Evolutionary conservation across 1,140 invertebrate genomes (phyloP).

Genomic region (Eriosoma lanigerum): DNA sequence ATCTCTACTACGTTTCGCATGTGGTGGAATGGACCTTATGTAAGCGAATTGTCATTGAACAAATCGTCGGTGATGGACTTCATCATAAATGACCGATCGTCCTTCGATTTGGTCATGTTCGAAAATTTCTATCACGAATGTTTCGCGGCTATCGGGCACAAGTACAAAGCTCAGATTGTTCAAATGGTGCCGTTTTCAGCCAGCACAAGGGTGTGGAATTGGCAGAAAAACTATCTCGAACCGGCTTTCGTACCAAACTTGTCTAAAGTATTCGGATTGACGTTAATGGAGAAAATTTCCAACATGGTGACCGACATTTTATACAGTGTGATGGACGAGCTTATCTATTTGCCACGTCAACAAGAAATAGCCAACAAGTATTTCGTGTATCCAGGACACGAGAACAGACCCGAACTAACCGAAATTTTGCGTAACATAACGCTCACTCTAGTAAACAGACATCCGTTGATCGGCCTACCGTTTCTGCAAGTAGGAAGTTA

Average conservation of each 20-base stretch:
- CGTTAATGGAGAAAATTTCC: background rate
- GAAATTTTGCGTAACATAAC: slow-evolving; percentile 54
- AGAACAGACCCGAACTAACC: slow-evolving; percentile 52
- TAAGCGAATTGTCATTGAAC: background rate
- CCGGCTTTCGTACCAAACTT: slow-evolving; percentile 42
- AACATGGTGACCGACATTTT: background rate
- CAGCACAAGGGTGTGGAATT: slow-evolving; percentile 29
- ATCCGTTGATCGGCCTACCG: slow-evolving; percentile 60
- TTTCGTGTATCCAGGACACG: slow-evolving; percentile 53
- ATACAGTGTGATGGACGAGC: background rate
- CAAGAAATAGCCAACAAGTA: slow-evolving; percentile 49
- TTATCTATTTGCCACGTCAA: slow-evolving; percentile 44
- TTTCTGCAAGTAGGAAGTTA: slow-evolving; percentile 60
- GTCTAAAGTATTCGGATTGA: background rate
- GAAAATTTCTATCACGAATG: slow-evolving; percentile 31
- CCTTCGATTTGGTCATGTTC: slow-evolving; percentile 28
- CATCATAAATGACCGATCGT: background rate
- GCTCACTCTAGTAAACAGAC: slow-evolving; percentile 63
- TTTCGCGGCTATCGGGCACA: slow-evolving; percentile 14
- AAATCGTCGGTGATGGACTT: slow-evolving; percentile 15
- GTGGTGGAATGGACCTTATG: slow-evolving; percentile 33
- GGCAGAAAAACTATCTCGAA: slow-evolving; percentile 33
- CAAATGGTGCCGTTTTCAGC: slow-evolving; percentile 26
- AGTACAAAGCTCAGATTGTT: slow-evolving; percentile 5
- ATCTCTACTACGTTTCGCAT: background rate